Base-by-base conservation (phyloP, 2,113 vertebrate species). In the Hyaena hyaena region DNA sequence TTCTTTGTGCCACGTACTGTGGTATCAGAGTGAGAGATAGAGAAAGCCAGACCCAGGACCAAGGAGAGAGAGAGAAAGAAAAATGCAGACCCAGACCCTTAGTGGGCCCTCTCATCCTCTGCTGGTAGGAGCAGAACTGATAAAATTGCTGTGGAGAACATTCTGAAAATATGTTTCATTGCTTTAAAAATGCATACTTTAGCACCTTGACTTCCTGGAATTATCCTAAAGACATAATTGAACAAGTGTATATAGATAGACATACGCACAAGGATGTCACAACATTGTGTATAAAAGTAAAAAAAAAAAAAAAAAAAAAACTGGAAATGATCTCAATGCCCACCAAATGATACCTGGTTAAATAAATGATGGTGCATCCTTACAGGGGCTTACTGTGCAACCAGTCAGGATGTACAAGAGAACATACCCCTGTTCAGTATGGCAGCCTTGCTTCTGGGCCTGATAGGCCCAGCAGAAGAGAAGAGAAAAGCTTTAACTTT, bases 141-240 rank as follows among this genome's bases (percentile, higher is more conserved):
- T 68, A 61, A 3, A 63, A 76, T 85, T 68, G 16, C 15, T 90
- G 12, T 85, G 26, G 33, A 63, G 45, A 97, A 68, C 24, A n/a
- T 89, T 91, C 61, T 95, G 33, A 53, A 96, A 95, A 80, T 66
- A 53, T 23, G 2, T 53, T 87, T 23, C 53, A 61, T 24, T 55
- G 5, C 92, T 90, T 90, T 80, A 93, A 90, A 97, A 93, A 82
- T 53, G 61, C 45, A 82, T 61, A 82, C 2, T 14, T 55, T 58
- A 53, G 35, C 69, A 90, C 53, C 16, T 88, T 66, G 50, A 89
- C 73, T 85, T 97, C 24, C 21, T 61, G 81, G 45, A 91, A 93
- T 69, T 73, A 73, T 71, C 82, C 66, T 85, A 85, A 97, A 89
- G 73, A 93, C 65, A 73, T 71, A 33, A 71, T 48, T 85, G 82